Percentiles rank a stretch among this genome's conserved stretches.
Conservation (phyloP, 2,888 invertebrate genomes). For the Philereme vetulata region DNA sequence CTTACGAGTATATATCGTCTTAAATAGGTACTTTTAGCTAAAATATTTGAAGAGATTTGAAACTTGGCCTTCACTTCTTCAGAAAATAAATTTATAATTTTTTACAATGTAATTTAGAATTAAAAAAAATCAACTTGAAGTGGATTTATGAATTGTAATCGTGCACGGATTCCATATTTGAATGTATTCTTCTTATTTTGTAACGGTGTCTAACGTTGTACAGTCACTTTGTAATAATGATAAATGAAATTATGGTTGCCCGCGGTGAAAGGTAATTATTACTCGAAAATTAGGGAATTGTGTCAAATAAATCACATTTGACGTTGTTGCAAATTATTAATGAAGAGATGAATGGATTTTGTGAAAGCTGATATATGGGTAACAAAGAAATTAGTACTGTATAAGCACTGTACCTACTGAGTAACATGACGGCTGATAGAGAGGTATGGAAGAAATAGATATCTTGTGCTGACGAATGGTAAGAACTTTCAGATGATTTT, state of each 20-base stretch:
- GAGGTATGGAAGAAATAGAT: no score
- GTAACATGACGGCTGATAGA: no score
- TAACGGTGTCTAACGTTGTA: slow-evolving; percentile 54
- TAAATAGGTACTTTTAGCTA: no score
- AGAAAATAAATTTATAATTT: no score
- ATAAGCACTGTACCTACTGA: no score
- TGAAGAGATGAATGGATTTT: no score
- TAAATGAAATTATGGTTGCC: slow-evolving; percentile 45
- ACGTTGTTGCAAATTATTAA: background rate
- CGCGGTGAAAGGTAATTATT: slow-evolving; percentile 41
- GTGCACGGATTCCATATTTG: slow-evolving; percentile 55
- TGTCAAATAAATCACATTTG: background rate
- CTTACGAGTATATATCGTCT: no score
- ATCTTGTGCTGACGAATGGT: no score
- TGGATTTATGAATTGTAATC: slow-evolving; percentile 47
- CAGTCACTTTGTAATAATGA: slow-evolving; percentile 45
- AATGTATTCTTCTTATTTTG: slow-evolving; percentile 47
- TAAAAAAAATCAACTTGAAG: slow-evolving; percentile 30
- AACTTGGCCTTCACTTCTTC: background rate
- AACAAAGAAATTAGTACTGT: no score
- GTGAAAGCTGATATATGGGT: no score
- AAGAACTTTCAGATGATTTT: no score
- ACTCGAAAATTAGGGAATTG: slow-evolving; percentile 7
- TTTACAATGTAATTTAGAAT: slow-evolving; percentile 9
- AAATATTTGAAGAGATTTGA: background rate